These are phyloP conservation scores for Osmerus mordax DNA, from an alignment of 2,113 vertebrate species.

Conservation along the genomic window DNA sequence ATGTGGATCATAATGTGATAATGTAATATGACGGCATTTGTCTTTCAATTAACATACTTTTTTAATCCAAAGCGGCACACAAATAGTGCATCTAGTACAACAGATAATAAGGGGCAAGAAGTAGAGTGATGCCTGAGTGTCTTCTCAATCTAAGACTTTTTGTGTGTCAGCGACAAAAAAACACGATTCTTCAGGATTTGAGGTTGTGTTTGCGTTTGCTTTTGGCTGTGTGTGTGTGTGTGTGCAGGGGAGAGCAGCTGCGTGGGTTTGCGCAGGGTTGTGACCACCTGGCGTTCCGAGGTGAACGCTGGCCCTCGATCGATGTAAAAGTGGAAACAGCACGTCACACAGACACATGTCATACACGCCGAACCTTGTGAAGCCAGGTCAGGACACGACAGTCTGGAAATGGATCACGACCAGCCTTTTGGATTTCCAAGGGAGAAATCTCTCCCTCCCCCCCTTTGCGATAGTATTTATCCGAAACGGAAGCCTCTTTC, in stretches of 20 bases:
- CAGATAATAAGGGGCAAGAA: too few relatives aligned
- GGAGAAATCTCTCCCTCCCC: background rate
- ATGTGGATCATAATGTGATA: too few relatives aligned
- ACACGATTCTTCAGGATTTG: background rate
- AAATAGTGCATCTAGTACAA: too few relatives aligned
- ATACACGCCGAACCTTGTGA: background rate
- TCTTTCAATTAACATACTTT: too few relatives aligned
- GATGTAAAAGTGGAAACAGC: slow-evolving; percentile 59
- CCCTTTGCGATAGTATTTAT: background rate
- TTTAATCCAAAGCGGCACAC: too few relatives aligned
- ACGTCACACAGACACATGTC: slow-evolving; percentile 14
- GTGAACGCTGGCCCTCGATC: slow-evolving; percentile 54
- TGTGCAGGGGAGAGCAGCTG: slow-evolving; percentile 65
- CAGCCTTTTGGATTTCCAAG: background rate
- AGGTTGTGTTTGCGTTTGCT: slow-evolving; percentile 42
- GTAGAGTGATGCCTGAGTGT: too few relatives aligned
- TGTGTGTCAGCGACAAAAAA: background rate
- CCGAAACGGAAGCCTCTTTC: background rate
- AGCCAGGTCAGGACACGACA: slow-evolving; percentile 4
- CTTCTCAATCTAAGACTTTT: too few relatives aligned
- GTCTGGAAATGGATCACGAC: background rate
- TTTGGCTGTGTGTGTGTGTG: slow-evolving; percentile 36
- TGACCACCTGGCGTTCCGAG: slow-evolving; percentile 71
- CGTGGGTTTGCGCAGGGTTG: slow-evolving; percentile 65
- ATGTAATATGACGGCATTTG: too few relatives aligned